Conservation (phyloP, 2,113 vertebrate species). For the Antennarius striatus region DNA sequence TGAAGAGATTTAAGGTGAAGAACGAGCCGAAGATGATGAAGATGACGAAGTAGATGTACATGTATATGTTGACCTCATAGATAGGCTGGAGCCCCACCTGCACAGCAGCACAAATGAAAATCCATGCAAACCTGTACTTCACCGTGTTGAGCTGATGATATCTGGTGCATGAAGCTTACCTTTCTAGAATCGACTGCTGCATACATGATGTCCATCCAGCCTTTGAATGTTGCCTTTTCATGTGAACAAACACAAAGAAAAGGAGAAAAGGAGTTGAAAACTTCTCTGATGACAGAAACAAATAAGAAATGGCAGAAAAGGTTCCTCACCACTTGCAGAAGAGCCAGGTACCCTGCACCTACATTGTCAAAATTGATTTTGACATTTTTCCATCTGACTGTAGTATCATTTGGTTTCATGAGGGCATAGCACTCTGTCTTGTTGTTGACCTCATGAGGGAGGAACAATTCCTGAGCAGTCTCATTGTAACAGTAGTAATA, state of each 20-base stretch:
- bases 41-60: slow-evolving; percentile 99
- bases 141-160: not conserved
- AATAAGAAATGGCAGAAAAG: not conserved
- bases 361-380: slow-evolving; percentile 99
- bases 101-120: slow-evolving; percentile 13
- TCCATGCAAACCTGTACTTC: not conserved
- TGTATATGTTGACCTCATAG: slow-evolving; percentile 97
- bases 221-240: slow-evolving; percentile 95
- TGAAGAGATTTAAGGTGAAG: slow-evolving; percentile 98
- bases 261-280: slow-evolving; percentile 8
- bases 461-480: slow-evolving; percentile 82
- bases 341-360: slow-evolving; percentile 94
- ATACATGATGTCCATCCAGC: slow-evolving; percentile 99
- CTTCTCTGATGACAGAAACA: not conserved
- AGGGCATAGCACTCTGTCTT: slow-evolving; percentile 84
- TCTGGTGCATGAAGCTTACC: slow-evolving; percentile 71
- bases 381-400: slow-evolving; percentile 96
- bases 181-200: slow-evolving; percentile 96
- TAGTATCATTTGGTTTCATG: slow-evolving; percentile 82
- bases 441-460: slow-evolving; percentile 85
- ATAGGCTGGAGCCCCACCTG: slow-evolving; percentile 88
- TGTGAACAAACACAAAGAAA: slow-evolving; percentile 1
- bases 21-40: slow-evolving; percentile 99
- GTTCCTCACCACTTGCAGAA: slow-evolving; percentile 92
- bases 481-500: slow-evolving; percentile 97